These are phyloP conservation scores for Lindbergichthys nudifrons DNA, from an alignment of 2,797 vertebrate genomes.

Conservation along the genomic window DNA sequence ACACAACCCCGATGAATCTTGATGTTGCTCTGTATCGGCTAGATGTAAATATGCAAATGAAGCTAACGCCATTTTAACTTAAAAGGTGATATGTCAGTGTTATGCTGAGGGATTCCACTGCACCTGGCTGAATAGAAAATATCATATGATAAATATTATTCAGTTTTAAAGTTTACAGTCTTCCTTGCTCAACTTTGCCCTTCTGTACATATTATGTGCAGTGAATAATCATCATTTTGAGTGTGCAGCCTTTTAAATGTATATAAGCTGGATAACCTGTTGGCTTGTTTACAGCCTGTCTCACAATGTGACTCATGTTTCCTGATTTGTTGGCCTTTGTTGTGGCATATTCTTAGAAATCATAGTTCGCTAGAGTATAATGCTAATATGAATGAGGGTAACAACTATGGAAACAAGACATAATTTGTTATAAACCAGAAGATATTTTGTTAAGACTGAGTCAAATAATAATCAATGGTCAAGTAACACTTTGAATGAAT, in stretches of 20 bases:
- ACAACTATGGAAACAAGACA: background rate
- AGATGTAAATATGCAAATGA: background rate
- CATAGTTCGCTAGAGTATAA: background rate
- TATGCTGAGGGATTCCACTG: background rate
- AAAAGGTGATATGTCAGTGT: constrained; percentile 9
- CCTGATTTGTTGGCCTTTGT: background rate
- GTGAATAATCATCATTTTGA: background rate
- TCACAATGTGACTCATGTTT: background rate
- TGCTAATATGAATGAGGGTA: background rate
- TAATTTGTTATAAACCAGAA: constrained; percentile 3
- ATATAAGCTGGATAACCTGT: constrained; percentile 6
- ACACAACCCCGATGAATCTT: background rate
- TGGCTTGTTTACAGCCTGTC: background rate
- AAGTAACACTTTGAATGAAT: background rate
- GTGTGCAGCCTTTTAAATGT: background rate
- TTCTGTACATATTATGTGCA: background rate
- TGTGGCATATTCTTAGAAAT: background rate
- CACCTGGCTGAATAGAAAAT: background rate
- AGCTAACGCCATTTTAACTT: background rate
- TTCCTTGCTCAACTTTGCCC: background rate
- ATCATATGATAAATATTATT: background rate
- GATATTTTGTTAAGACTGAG: background rate
- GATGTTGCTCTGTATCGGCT: background rate
- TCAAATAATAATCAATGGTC: constrained; percentile 2
- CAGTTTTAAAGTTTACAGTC: background rate